A percentile compares a stretch with the other conserved stretches of the same genome.
These are phyloP conservation scores for Polyommatus iphigenia DNA, from an alignment of 2,888 invertebrate species.

Conservation along the genomic window DNA sequence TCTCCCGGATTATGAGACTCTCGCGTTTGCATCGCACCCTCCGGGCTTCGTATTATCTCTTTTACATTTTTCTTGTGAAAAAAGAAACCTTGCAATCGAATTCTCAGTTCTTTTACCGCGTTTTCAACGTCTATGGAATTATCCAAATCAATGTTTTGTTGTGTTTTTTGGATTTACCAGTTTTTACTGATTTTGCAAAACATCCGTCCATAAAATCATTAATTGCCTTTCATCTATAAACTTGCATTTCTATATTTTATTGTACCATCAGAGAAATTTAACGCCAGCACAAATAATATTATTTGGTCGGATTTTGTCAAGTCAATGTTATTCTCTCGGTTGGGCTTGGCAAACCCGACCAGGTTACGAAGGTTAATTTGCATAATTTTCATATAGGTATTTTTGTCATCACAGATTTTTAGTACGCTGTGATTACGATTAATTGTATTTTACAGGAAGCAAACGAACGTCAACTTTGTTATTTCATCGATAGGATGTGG, in stretches of 20 bases:
- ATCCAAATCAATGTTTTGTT: background rate
- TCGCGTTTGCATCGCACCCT: slow-evolving; percentile 20
- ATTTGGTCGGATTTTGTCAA: no score
- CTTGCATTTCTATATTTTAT: no score
- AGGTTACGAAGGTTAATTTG: no score
- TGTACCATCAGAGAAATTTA: no score
- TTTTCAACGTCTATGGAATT: background rate
- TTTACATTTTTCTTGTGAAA: slow-evolving; percentile 21
- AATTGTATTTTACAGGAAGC: background rate
- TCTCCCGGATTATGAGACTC: slow-evolving; percentile 23
- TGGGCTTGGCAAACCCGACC: no score
- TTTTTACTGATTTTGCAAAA: background rate
- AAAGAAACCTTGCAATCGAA: background rate
- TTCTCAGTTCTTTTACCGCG: background rate
- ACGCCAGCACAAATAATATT: no score
- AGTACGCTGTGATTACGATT: no score
- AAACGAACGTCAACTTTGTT: background rate
- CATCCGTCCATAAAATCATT: no score
- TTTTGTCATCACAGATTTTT: no score
- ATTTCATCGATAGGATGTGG: background rate
- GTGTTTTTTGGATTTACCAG: background rate
- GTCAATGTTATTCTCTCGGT: no score
- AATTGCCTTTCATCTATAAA: no score
- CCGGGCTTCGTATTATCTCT: slow-evolving; percentile 19
- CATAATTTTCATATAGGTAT: no score